Evolutionary conservation across 1,140 invertebrate genomes (phyloP).

Genomic region (Dysdera silvatica): DNA sequence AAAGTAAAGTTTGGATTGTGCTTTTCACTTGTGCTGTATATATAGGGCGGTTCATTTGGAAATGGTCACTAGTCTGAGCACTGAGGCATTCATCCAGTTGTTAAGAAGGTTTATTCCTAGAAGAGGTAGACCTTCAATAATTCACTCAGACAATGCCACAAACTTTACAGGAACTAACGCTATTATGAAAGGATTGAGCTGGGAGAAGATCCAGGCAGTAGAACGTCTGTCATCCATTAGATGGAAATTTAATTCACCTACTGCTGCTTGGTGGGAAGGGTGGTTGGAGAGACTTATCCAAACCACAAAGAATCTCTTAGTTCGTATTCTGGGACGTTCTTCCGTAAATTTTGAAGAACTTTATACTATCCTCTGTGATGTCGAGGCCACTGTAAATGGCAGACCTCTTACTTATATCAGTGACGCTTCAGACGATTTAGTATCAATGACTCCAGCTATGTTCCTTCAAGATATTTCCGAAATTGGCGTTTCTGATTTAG

Average conservation of each 20-base stretch:
- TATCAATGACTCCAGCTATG: not conserved
- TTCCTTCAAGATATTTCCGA: conserved; percentile 5
- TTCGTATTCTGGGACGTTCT: not conserved
- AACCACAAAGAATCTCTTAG: not conserved
- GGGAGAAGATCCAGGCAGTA: not conserved
- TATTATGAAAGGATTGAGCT: not conserved
- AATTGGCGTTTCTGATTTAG: not conserved
- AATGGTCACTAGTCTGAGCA: conserved; percentile 39
- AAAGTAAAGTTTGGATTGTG: conserved; percentile 42
- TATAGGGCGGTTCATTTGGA: conserved; percentile 45
- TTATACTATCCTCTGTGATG: conserved; percentile 21
- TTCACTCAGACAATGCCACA: conserved; percentile 27
- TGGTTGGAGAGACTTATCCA: not conserved
- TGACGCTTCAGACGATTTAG: conserved; percentile 13
- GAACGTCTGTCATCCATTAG: not conserved
- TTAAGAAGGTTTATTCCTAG: conserved; percentile 42
- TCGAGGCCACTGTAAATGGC: conserved; percentile 19
- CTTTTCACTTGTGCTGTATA: conserved; percentile 46
- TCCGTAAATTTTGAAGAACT: conserved; percentile 17
- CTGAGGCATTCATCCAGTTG: conserved; percentile 41
- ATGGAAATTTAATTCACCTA: not conserved
- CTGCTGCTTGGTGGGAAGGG: not conserved
- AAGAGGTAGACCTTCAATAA: conserved; percentile 26
- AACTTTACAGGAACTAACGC: conserved; percentile 8
- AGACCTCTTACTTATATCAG: conserved; percentile 25